Conservation (phyloP, 2,888 invertebrate species). For the Sarcophaga variegata region DNA sequence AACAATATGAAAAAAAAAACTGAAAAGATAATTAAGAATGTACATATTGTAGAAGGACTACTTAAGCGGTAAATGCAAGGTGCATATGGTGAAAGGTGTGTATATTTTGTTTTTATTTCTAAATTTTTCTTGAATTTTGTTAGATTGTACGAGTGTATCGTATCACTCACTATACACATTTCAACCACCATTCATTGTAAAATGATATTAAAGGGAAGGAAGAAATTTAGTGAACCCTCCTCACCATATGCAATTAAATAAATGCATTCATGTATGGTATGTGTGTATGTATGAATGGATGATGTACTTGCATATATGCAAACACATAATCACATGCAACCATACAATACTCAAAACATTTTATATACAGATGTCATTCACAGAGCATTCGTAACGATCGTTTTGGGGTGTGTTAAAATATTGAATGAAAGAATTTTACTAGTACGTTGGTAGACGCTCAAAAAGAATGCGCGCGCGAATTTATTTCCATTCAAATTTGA, state of each 20-base stretch:
- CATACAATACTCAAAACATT: too few species aligned
- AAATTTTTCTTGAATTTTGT: background rate
- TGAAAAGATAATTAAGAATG: background rate
- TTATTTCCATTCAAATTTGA: slow-evolving; percentile 52
- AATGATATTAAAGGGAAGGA: slow-evolving; percentile 54
- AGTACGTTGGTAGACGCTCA: slow-evolving; percentile 34
- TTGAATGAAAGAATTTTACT: slow-evolving; percentile 29
- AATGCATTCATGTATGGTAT: background rate
- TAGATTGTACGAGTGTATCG: background rate
- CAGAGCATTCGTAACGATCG: background rate
- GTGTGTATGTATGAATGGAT: background rate
- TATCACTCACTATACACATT: background rate
- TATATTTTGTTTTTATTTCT: background rate
- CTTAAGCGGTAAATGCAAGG: background rate
- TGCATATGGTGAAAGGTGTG: background rate
- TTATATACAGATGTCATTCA: too few species aligned
- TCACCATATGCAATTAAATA: slow-evolving; percentile 47
- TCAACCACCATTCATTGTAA: slow-evolving; percentile 60
- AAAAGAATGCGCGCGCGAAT: slow-evolving; percentile 56
- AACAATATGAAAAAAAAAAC: background rate
- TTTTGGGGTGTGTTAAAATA: background rate
- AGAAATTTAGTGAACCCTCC: slow-evolving; percentile 53
- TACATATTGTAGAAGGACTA: background rate
- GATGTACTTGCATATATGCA: background rate
- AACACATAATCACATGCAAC: background rate